These are phyloP conservation scores for Motacilla alba DNA, from an alignment of 2,113 vertebrate genomes.

Conservation along the genomic window DNA sequence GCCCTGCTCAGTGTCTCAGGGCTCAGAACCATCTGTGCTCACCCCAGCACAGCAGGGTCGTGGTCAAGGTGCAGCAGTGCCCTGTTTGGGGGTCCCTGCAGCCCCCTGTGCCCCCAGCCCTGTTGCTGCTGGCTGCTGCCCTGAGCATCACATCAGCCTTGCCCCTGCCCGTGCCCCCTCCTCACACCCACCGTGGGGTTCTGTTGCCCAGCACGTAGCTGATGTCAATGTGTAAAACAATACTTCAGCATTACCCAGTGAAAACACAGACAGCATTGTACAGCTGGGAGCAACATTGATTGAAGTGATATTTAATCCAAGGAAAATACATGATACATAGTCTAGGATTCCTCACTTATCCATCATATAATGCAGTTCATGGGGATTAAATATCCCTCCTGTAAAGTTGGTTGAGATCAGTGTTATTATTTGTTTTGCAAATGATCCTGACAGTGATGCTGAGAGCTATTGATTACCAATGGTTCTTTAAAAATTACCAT, in stretches of 20 bases:
- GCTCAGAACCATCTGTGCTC: neutral
- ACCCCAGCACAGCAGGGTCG: accelerated
- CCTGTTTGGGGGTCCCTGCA: neutral
- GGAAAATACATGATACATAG: constrained; percentile 30
- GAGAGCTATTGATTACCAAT: constrained; percentile 60
- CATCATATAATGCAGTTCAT: constrained; percentile 43
- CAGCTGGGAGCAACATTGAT: constrained; percentile 37
- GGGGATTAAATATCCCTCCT: constrained; percentile 56
- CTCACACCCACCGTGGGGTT: neutral
- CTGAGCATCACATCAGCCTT: accelerated
- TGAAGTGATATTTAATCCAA: constrained; percentile 61
- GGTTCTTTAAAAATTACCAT: constrained; percentile 55
- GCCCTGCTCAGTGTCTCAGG: neutral
- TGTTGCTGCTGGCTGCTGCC: neutral
- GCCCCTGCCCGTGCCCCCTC: neutral
- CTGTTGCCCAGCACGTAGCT: neutral
- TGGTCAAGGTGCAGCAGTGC: neutral
- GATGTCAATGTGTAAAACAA: constrained; percentile 29
- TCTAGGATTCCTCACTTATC: constrained; percentile 33
- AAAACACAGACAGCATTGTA: neutral
- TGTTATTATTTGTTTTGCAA: constrained; percentile 55
- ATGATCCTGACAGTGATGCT: constrained; percentile 35
- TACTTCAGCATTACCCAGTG: neutral
- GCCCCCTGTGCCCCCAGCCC: neutral
- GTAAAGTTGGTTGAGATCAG: constrained; percentile 41